Evolutionary conservation across 2,888 invertebrate species (phyloP), one percentile per base, ranked within the genome.

Genomic region (Netelia virgata): DNA sequence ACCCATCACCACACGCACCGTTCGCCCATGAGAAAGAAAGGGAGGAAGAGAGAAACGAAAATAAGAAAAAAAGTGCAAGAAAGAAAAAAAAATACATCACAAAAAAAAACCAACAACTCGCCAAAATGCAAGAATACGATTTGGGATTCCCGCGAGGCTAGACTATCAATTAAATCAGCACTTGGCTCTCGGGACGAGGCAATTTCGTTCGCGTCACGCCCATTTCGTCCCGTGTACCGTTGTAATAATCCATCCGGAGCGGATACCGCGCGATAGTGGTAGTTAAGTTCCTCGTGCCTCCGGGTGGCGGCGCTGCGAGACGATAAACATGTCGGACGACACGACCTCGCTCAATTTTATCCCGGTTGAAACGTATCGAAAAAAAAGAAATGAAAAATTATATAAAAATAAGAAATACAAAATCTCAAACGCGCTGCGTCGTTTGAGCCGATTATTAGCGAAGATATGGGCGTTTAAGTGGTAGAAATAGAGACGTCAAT

Each of bases 101-200:
- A 36, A 36, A 36, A 36, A 36, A 36, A 6, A 36, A 36, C 0
- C 5, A 36, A 36, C 36, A 36, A 8, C 36, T 36, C 16, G 74
- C 23, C 47, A 53, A 75, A 78, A 63, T 59, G 82, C 69, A 70
- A 64, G 68, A 79, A 55, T 82, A 75, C 70, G 53, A 70, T 82
- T 84, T 75, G 47, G 23, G 70, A 66, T 64, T 64, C 20, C 16
- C 18, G 70, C 16, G 47, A 69, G 64, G 74, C 78, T 82, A 75
- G 78, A 82, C 84, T 84, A 82, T 82, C 78, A 82, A 84, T 84
- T 82, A 82, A 82, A 79, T 78, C 84, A 63, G 74, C 84, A 78
- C 72, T 75, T 55, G 59, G 47, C 61, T 77, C 75, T 53, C 28
- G 78, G 82, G 20, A 75, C 64, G 64, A 78, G 74, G 64, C 78